Conservation (phyloP, 2,113 vertebrate species). For the Brienomyrus longianalis region DNA sequence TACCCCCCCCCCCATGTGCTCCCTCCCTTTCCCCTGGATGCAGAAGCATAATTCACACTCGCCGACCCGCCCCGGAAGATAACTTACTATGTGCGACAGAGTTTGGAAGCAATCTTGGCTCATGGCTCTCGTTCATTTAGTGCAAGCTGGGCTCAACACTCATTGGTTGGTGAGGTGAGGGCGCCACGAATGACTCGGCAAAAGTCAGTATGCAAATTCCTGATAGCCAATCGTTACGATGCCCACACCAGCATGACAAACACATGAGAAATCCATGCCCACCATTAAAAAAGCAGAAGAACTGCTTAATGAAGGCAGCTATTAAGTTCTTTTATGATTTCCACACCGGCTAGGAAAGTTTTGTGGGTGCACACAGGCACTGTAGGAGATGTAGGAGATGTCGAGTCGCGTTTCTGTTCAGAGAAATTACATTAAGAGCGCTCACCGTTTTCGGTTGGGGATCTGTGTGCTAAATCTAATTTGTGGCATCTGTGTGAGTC, state of each 20-base stretch:
- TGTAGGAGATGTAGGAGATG: background rate
- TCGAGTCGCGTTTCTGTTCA: background rate
- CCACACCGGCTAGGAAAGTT: background rate
- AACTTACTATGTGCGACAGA: background rate
- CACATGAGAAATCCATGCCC: background rate
- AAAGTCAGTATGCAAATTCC: background rate
- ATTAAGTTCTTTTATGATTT: background rate
- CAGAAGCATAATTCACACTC: background rate
- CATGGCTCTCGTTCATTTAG: background rate
- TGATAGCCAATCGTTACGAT: background rate
- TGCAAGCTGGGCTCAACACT: no score
- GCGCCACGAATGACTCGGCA: background rate
- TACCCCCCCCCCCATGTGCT: background rate
- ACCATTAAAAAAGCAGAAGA: background rate
- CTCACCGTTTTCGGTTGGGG: conserved; percentile 63
- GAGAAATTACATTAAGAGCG: background rate
- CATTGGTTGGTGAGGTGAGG: background rate
- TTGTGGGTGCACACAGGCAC: background rate
- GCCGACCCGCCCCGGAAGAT: background rate
- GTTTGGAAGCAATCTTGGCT: background rate
- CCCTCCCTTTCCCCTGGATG: background rate
- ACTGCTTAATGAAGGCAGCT: background rate
- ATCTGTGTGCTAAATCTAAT: conserved; percentile 87
- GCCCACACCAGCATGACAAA: background rate
- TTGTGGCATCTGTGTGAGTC: conserved; percentile 88